Percentiles rank a stretch among this genome's conserved stretches.
These are phyloP conservation scores for Eupithecia insigniata DNA, from an alignment of 2,888 invertebrate species.

Conservation along the genomic window DNA sequence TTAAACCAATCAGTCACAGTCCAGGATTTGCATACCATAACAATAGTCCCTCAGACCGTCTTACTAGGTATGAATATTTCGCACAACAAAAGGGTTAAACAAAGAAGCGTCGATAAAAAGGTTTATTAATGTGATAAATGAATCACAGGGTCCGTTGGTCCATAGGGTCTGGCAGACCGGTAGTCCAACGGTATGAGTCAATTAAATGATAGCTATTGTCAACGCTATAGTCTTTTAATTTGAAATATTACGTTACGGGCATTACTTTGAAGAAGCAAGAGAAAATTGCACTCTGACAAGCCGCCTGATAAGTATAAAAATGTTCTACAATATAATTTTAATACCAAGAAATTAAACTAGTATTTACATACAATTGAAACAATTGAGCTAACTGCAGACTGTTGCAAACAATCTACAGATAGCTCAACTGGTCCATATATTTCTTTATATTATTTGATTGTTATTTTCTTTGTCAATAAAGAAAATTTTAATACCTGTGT, in stretches of 20 bases:
- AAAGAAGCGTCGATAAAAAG: conserved; percentile 72
- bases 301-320: background rate
- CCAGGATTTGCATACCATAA: conserved; percentile 76
- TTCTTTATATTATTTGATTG: no score
- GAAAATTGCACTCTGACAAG: background rate
- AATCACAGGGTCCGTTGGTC: conserved; percentile 76
- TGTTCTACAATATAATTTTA: background rate
- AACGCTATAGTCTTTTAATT: conserved; percentile 29
- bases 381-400: no score
- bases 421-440: no score
- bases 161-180: conserved; percentile 55
- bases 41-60: conserved; percentile 71
- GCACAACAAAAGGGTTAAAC: conserved; percentile 75
- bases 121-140: conserved; percentile 77
- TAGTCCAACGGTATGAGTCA: conserved; percentile 47
- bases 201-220: conserved; percentile 43
- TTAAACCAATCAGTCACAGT: conserved; percentile 77
- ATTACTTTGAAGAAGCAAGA: conserved; percentile 7
- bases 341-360: no score
- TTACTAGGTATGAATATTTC: conserved; percentile 64
- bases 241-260: conserved; percentile 33
- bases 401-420: no score
- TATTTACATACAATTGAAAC: no score
- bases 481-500: background rate
- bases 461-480: no score